Base-by-base conservation (phyloP, 2,888 invertebrate species). In the Dasypolia templi region DNA sequence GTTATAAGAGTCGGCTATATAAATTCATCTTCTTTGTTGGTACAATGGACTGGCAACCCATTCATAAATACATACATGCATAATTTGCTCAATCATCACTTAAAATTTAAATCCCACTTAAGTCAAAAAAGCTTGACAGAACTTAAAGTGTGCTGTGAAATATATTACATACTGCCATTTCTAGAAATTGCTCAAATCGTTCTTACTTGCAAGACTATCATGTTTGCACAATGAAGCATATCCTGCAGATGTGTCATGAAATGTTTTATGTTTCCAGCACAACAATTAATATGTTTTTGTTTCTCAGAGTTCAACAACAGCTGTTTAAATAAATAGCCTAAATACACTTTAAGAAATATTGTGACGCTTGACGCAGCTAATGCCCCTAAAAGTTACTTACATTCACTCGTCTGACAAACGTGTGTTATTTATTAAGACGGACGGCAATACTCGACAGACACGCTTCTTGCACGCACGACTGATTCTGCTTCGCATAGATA, bases 51-150 rank as follows among this genome's bases (percentile, higher is more conserved):
- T 58, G 29, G 51, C 19, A 53, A 72, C 22, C 58, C 29, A 81
- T 62, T 56, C 26, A 62, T 62, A 58, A n/a, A 19, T 61, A 61
- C n/a, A 17, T 66, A 76, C 42, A n/a, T 44, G 12, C 49, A 44
- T 35, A 65, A 35, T 53, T 44, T 49, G 7, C 46, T 55, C n/a
- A 59, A n/a, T 44, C 32, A 32, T 58, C 32, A 53, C 17, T 67
- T 61, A 42, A 56, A 65, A 73, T 65, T 42, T n/a, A 32, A 58
- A 29, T 58, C 14, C 53, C 29, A 72, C 39, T 29, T 17, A 42
- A 5, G 53, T 62, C 65, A 81, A 81, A 81, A 84, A 75, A 65
- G 63, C 75, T 65, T 75, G 84, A 68, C 68, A 53, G 59, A 51
- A 72, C 35, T 49, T 29, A 14, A 67, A 39, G 12, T 72, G 61